phyloP scores from a whole-genome alignment of 1,140 invertebrate genomes.

The Cotesia chilonis region DNA sequence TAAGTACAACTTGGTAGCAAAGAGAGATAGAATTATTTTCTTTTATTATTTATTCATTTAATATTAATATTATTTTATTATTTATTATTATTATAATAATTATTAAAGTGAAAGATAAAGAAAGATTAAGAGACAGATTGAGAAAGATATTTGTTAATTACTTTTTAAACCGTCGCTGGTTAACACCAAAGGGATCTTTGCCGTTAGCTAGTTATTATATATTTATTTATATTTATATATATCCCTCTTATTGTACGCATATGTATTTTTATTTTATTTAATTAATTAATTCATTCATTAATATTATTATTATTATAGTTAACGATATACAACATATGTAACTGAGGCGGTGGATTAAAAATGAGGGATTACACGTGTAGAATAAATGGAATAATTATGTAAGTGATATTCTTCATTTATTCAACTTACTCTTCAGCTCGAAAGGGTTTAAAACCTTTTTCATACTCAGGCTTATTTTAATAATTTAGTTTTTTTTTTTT shows the following conservation, averaged over 20 bases:
- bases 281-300: slow-evolving; percentile 20
- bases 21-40: slow-evolving; percentile 66
- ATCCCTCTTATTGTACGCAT: slow-evolving; percentile 38
- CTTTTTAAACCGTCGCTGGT: slow-evolving; percentile 44
- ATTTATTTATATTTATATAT: slow-evolving; percentile 14
- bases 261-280: slow-evolving; percentile 41
- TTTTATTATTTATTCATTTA: too few relatives aligned
- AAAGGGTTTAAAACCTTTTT: background rate
- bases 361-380: slow-evolving; percentile 14
- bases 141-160: slow-evolving; percentile 52
- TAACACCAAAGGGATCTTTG: slow-evolving; percentile 47
- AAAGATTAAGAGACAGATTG: slow-evolving; percentile 25
- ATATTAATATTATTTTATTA: slow-evolving; percentile 53
- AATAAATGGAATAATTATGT: slow-evolving; percentile 26
- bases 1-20: slow-evolving; percentile 69
- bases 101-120: slow-evolving; percentile 19
- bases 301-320: background rate
- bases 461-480: background rate
- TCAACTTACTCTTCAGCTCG: background rate
- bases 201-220: slow-evolving; percentile 29
- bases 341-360: slow-evolving; percentile 19
- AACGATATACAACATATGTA: background rate
- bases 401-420: background rate
- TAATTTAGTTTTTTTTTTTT: background rate
- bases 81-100: slow-evolving; percentile 49